Evolutionary conservation across 2,888 invertebrate genomes (phyloP), one percentile per base, ranked within the genome.

Genomic region (Palloptera scutellata): DNA sequence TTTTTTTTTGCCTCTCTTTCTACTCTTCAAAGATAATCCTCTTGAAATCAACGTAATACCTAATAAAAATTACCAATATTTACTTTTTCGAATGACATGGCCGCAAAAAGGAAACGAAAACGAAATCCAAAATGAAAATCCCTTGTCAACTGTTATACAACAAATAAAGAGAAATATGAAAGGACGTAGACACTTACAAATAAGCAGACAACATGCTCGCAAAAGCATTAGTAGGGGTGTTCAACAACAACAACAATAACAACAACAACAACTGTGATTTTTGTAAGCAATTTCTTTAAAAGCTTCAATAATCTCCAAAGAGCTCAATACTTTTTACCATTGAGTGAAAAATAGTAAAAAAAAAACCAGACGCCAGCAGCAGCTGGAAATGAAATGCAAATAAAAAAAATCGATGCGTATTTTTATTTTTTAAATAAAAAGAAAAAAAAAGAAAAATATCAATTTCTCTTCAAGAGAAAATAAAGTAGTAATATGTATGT

Each of bases 41-140:
- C 41, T 64, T 67, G 53, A 70, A 64, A 68, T 65, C 69, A 74
- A 15, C 51, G 60, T 13, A 55, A 61, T 51, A 42, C 65, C 54
- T 65, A 59, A 69, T 73, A 70, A 70, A 70, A 70, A 69, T 68
- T 69, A 59, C 66, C 71, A 70, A 73, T 71, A 73, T 70, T 72
- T 70, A 64, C 61, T 68, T 70, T 30, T 70, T 61, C 54, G 57
- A 43, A 61, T 60, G 51, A 62, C 64, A 64, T 66, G 66, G 30
- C 66, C 66, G 64, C 66, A 66, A 43, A 66, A 30, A 30, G 30
- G 30, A 30, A 30, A 30, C 30, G 6, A 57, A 71, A 54, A 60
- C 61, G 69, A 70, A 78, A 78, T 78, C 78, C 79, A 57, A 71
- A 54, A 60, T 63, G 69, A 70, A 78, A 78, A 79, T 79, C 79